Evolutionary conservation across 92 coral and sea anemone species (phyloP), one percentile per base, ranked within the genome.

Genomic region (Paramuricea clavata): DNA sequence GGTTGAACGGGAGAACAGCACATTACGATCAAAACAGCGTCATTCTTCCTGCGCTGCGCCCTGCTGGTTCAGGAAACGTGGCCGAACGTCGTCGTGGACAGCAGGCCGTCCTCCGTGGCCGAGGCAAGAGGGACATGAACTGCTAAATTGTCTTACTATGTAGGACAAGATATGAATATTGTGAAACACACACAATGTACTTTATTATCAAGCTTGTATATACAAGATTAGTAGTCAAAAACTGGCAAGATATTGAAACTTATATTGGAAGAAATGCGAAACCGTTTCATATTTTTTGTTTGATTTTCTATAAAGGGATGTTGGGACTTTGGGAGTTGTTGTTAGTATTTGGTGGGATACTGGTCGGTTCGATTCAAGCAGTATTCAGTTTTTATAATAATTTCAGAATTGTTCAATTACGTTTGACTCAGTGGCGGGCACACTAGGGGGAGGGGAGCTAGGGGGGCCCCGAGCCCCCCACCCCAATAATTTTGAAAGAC

Each of bases 91-190:
- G 95, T 60, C 92, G 97, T 23, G 88, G 98, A 36, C 98, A 95
- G 43, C 98, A 95, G 74, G 98, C 98, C 28, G 90, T 94, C n/a
- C 89, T 95, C 32, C 83, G 98, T 62, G 98, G 98, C 33, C 89
- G 98, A 49, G 83, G 93, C 60, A 78, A 78, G 49, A 54, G 83
- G 27, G 83, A 78, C 21, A 33, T 78, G 69, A 78, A 78, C 83
- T 78, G 32, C 23, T 78, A 23, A 57, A 72, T 74, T 36, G 80
- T 50, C 32, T 44, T 27, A 52, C 30, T 3, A 33, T 26, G 23
- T 33, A 12, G 52, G 21, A 78, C 49, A 30, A 52, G 17, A 44
- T 78, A 16, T 52, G 2, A 10, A 23, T 19, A 36, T 39, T 52
- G 83, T 77, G 65, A 30, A n/a, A 70, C n/a, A 52, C 69, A 50